Conservation (phyloP, 2,113 vertebrate genomes). For the Apteryx owenii region DNA sequence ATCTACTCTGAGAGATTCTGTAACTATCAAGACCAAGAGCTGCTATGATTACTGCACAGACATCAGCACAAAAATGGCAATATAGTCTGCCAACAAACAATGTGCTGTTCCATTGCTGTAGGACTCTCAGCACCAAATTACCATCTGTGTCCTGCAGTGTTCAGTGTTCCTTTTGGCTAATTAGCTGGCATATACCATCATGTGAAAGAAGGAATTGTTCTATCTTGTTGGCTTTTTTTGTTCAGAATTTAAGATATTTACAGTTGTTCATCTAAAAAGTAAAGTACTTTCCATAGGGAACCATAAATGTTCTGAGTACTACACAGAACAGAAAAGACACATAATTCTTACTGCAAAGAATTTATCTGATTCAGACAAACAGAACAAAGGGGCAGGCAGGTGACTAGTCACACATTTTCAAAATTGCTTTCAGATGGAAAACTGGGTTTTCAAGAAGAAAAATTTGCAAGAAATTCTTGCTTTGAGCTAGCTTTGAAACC, state of each 20-base stretch:
- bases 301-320: neutral
- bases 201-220: conserved; percentile 45
- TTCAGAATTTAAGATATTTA: neutral
- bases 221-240: neutral
- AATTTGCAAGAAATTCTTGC: neutral
- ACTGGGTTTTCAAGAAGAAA: neutral
- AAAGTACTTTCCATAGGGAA: neutral
- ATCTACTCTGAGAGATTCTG: neutral
- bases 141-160: conserved; percentile 59
- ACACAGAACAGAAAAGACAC: neutral
- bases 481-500: neutral
- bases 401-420: neutral
- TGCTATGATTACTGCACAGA: neutral
- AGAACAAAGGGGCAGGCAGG: neutral
- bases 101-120: conserved; percentile 14
- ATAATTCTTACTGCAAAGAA: neutral
- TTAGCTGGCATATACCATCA: conserved; percentile 35
- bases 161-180: conserved; percentile 44
- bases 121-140: conserved; percentile 32
- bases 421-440: neutral
- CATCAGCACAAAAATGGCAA: conserved; percentile 27
- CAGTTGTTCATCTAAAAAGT: neutral
- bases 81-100: conserved; percentile 53
- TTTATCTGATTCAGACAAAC: neutral
- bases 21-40: conserved; percentile 4